phyloP scores from a whole-genome alignment of 2,113 vertebrate genomes.

The Hoplias malabaricus region DNA sequence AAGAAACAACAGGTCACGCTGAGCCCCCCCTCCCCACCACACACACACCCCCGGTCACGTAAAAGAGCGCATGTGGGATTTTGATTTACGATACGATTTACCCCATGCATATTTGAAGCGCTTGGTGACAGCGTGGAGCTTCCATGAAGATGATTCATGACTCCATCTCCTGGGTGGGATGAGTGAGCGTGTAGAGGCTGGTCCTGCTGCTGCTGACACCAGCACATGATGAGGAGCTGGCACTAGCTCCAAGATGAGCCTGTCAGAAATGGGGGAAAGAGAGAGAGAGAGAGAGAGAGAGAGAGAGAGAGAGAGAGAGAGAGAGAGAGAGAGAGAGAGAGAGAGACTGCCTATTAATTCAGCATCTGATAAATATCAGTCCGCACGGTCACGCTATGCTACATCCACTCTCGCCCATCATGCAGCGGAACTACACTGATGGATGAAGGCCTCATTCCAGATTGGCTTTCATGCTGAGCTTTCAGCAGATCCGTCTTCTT shows the following conservation, averaged over 20 bases:
- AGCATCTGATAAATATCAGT: conserved; percentile 87
- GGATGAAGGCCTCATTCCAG: conserved; percentile 88
- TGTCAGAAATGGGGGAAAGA: conserved; percentile 84
- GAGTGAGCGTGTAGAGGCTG: conserved; percentile 46
- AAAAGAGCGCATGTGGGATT: conserved; percentile 1
- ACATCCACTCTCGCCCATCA: conserved; percentile 83
- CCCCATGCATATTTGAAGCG: conserved; percentile 39
- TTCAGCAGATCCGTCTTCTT: conserved; percentile 65
- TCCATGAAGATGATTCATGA: conserved; percentile 65
- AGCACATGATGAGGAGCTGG: conserved; percentile 86
- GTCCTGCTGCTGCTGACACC: conserved; percentile 83
- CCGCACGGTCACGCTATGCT: conserved; percentile 80
- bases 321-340: conserved; percentile 79
- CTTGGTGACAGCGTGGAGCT: conserved; percentile 25
- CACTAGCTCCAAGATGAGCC: conserved; percentile 82
- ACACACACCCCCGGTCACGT: conserved; percentile 26
- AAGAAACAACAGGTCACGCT: conserved; percentile 4
- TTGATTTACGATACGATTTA: conserved; percentile 38
- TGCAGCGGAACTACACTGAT: conserved; percentile 85
- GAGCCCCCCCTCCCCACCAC: too few species aligned
- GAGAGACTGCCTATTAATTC: conserved; percentile 85
- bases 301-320: conserved; percentile 79
- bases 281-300: conserved; percentile 79
- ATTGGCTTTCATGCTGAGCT: conserved; percentile 83
- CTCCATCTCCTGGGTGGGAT: conserved; percentile 26